phyloP scores from a whole-genome alignment of 2,797 vertebrate species.

The Ctenopoma multispine region DNA sequence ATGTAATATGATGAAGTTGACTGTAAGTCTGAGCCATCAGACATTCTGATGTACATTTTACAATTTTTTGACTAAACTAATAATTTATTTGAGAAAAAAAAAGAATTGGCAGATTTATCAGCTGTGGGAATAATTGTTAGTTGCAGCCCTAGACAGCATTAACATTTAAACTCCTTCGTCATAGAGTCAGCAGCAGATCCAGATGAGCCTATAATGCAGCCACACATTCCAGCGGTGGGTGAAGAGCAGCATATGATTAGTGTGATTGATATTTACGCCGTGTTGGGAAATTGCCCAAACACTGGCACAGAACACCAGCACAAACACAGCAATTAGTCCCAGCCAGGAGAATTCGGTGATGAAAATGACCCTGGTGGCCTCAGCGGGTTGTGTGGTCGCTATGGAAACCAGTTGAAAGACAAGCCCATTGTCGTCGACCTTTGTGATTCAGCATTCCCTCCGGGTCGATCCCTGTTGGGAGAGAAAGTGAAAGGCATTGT shows the following conservation, averaged over 20 bases:
- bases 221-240: conserved; percentile 34
- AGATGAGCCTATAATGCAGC: conserved; percentile 17
- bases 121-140: background rate
- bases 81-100: background rate
- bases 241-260: conserved; percentile 66
- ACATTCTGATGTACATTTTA: background rate
- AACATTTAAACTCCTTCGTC: background rate
- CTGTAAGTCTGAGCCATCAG: background rate
- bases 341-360: conserved; percentile 57
- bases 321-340: conserved; percentile 77
- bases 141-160: background rate
- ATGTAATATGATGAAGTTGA: conserved; percentile 27
- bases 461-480: conserved; percentile 55
- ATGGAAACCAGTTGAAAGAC: conserved; percentile 76
- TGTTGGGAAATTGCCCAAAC: conserved; percentile 67
- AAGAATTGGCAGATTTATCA: background rate
- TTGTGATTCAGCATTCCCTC: conserved; percentile 65
- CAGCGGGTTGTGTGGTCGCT: conserved; percentile 52
- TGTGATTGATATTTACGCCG: conserved; percentile 72
- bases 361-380: conserved; percentile 66
- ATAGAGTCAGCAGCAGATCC: conserved; percentile 11
- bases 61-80: too few relatives aligned
- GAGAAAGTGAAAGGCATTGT: conserved; percentile 74
- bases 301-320: conserved; percentile 62
- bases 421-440: conserved; percentile 73